Base-by-base conservation (phyloP, 2,888 invertebrate species). In the Pseudococcus viburni region DNA sequence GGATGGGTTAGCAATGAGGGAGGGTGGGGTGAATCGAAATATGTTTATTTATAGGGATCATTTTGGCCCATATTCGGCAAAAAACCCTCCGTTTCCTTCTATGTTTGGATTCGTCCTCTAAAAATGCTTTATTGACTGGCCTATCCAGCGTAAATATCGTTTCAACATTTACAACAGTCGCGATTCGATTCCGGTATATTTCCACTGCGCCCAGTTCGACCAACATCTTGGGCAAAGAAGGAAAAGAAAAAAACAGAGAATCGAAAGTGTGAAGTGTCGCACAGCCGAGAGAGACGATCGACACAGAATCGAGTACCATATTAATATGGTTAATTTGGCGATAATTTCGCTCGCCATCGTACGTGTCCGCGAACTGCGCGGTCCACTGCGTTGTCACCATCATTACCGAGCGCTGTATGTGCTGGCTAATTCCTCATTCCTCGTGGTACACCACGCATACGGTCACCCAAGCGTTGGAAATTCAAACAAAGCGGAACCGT, bases 401-500 rank as follows among this genome's bases (percentile, higher is more conserved):
- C 19, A 59, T n/a, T 19, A 11, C 19, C 59, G 19, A 9, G 22
- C 17, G 64, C 64, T 22, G 64, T 8, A 22, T 7, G 6, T 64
- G 6, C 68, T 59, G 26, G 68, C 42, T 42, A 80, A 80, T 80
- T 80, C 80, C 80, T 80, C 80, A 80, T 80, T 80, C 80, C 80
- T 59, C n/a, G 59, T 19, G 59, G 59, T 59, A 59, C 68, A 11
- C 6, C 17, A 33, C 73, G 77, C 39, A 22, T 77, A 64, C 42
- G 80, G n/a, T 80, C 80, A 80, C 80, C 80, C 80, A 80, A 80
- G 80, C 80, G 80, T 80, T 80, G 42, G 42, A 42, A 80, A 80
- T 80, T 80, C 42, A 39, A 80, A 80, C 80, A 80, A 42, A 80
- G 80, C 80, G 80, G 80, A 80, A 80, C 68, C 80, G 42, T 80